Evolutionary conservation across 2,113 vertebrate genomes (phyloP), one percentile per base, ranked within the genome.

Genomic region (Ceyx cyanopectus): DNA sequence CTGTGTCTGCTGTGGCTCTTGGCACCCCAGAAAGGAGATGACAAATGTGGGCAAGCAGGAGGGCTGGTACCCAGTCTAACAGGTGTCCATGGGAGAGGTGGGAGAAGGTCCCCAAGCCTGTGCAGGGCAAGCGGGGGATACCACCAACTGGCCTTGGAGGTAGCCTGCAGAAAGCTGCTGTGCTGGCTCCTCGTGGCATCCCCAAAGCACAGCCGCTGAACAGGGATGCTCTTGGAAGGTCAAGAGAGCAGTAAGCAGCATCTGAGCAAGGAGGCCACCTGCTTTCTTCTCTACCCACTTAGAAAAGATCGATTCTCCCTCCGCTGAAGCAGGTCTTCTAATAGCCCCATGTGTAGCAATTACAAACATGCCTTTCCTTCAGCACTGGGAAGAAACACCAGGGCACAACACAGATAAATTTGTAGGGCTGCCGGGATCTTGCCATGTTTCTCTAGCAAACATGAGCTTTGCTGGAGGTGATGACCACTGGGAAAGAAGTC

Each of bases 391-490:
- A 21, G 23, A 62, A 74, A 48, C 0, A 7, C 73, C 4, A 4
- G 50, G 2, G 1, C 69, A 43, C n/a, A 18, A 9, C 57, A 63
- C 6, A 4, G 26, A 32, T 18, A 12, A 51, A 56, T 34, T 10
- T 6, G 4, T 3, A 21, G 22, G 37, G 46, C 61, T 23, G 3
- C 34, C 27, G 6, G 24, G 29, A 46, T 67, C 66, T 50, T 2
- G 0, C 13, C 12, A 9, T 2, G 0, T 18, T 67, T 58, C 70
- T 69, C 40, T 5, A 51, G 53, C 21, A 68, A 85, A 79, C 1
- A 2, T 0, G 17, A 34, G 29, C 61, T 40, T 10, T 0, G 1
- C 46, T 53, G 41, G 74, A 46, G 51, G 43, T 0, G 7, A 56
- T 22, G 30, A 56, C 4, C 1, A 3, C 1, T 1, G 2, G 2